phyloP scores from a whole-genome alignment of 2,113 vertebrate genomes.

The Chaetops frenatus region DNA sequence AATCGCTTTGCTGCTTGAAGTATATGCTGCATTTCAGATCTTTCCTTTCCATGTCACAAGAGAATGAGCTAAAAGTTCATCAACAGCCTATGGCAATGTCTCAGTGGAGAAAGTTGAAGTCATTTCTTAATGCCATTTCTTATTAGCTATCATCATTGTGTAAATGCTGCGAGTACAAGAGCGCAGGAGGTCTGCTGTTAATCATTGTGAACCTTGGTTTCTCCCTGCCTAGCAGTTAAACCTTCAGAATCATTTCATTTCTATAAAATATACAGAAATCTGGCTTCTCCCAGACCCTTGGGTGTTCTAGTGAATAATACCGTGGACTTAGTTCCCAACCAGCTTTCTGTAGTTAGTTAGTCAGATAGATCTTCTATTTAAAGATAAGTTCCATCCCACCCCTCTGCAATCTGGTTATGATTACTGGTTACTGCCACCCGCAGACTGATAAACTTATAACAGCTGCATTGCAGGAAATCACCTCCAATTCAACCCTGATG shows the following conservation, averaged over 20 bases:
- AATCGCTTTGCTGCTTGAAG: conserved; percentile 10
- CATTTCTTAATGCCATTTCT: conserved; percentile 54
- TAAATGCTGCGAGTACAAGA: conserved; percentile 20
- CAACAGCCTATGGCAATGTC: conserved; percentile 52
- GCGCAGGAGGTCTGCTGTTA: conserved; percentile 33
- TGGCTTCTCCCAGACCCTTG: not conserved
- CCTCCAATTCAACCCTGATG: conserved; percentile 71
- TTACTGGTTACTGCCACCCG: conserved; percentile 76
- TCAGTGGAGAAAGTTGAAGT: conserved; percentile 48
- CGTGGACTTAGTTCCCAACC: not conserved
- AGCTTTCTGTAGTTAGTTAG: not conserved
- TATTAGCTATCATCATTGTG: conserved; percentile 45
- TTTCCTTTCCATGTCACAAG: not conserved
- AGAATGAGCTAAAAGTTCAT: conserved; percentile 42
- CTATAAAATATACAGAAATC: conserved; percentile 26
- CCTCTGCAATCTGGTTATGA: conserved; percentile 71
- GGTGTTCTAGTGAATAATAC: not conserved
- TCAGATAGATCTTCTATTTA: conserved; percentile 33
- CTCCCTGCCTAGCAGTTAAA: conserved; percentile 36
- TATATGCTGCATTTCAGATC: not conserved
- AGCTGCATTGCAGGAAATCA: conserved; percentile 79
- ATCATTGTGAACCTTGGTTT: conserved; percentile 1
- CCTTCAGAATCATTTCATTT: conserved; percentile 20
- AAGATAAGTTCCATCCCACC: conserved; percentile 57
- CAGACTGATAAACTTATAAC: conserved; percentile 79